These are phyloP conservation scores for Ctena decussata DNA, from an alignment of 2,888 invertebrate species.

Conservation along the genomic window DNA sequence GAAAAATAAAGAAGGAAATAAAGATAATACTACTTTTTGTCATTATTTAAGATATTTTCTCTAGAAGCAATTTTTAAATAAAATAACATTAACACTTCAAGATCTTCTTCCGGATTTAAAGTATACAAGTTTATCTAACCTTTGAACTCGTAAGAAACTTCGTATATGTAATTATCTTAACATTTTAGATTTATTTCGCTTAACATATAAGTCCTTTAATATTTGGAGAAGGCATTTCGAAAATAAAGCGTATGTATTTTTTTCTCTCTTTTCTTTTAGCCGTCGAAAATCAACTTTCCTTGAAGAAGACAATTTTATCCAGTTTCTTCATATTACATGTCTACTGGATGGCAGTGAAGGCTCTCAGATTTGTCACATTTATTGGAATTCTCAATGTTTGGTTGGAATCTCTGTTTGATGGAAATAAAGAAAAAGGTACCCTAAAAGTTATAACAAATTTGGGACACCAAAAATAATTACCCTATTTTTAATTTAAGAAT, in stretches of 20 bases:
- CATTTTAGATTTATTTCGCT: too few species aligned
- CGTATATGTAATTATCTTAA: too few species aligned
- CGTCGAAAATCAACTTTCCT: background rate
- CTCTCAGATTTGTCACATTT: conserved; percentile 65
- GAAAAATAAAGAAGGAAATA: too few species aligned
- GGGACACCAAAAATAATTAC: too few species aligned
- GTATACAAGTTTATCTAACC: too few species aligned
- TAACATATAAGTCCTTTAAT: background rate
- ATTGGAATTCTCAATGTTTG: conserved; percentile 59
- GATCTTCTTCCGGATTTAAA: background rate
- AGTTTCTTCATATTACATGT: conserved; percentile 60
- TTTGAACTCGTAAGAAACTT: too few species aligned
- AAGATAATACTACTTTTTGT: background rate
- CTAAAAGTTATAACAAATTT: too few species aligned
- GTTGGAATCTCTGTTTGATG: conserved; percentile 43
- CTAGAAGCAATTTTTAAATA: background rate
- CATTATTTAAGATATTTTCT: background rate
- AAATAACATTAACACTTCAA: too few species aligned
- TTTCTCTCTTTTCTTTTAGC: background rate
- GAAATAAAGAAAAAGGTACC: conserved; percentile 39
- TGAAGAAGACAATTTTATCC: conserved; percentile 31
- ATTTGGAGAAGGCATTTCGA: background rate
- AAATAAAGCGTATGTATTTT: too few species aligned
- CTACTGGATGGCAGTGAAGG: conserved; percentile 66
- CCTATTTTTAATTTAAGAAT: too few species aligned